Conservation (phyloP, 1,140 invertebrate genomes). For the Monochamus saltuarius region DNA sequence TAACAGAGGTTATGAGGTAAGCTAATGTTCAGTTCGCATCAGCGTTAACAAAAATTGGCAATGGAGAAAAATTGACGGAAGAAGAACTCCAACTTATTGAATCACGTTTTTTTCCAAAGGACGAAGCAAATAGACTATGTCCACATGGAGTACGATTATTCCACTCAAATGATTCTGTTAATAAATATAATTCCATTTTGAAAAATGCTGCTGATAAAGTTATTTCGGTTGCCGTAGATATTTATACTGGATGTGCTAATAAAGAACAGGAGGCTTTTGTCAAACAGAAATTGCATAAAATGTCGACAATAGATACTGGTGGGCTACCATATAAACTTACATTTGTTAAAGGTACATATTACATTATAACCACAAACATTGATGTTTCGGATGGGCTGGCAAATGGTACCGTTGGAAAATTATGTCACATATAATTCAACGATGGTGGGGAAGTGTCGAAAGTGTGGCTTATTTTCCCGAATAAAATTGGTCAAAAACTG, state of each 20-base stretch:
- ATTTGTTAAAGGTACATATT: conserved; percentile 40
- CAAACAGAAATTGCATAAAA: conserved; percentile 45
- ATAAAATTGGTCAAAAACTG: neutral
- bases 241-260: conserved; percentile 8
- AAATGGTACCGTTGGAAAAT: conserved; percentile 47
- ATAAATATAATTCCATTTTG: conserved; percentile 34
- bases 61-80: conserved; percentile 28
- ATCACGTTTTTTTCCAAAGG: conserved; percentile 31
- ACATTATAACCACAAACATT: conserved; percentile 50
- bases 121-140: conserved; percentile 29
- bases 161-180: conserved; percentile 24
- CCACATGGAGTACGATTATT: conserved; percentile 37
- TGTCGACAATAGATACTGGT: conserved; percentile 42
- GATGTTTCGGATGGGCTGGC: conserved; percentile 47
- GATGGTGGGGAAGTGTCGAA: conserved; percentile 4
- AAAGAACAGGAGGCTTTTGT: conserved; percentile 5
- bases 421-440: conserved; percentile 43
- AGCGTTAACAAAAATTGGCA: conserved; percentile 45
- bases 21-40: conserved; percentile 38
- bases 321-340: conserved; percentile 47
- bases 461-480: neutral
- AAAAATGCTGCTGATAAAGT: conserved; percentile 34
- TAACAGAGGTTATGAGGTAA: conserved; percentile 43
- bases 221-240: conserved; percentile 36
- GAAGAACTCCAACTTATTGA: conserved; percentile 30